Evolutionary conservation across 2,113 vertebrate species (phyloP), one percentile per base, ranked within the genome.

Genomic region (Percopsis transmontana): DNA sequence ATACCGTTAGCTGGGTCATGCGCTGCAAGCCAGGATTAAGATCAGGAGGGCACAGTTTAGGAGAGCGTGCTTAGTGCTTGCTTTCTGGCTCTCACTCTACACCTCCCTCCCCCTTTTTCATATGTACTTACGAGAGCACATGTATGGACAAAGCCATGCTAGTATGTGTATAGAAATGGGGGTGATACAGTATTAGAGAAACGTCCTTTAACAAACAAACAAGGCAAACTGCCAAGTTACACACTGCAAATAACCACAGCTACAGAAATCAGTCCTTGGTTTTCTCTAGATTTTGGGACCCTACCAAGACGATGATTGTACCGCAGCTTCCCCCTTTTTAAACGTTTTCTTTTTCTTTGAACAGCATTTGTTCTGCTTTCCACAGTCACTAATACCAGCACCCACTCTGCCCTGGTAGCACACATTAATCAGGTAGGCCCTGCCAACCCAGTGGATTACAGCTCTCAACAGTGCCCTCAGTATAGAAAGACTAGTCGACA

Each of bases 1-100:
- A 90, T 86, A 58, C 81, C 80, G 82, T 91, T 91, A 89, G 88
- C 85, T 76, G 83, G 84, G 87, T 91, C 89, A 91, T 89, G 88
- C 86, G 89, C 84, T 88, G 75, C 82, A 80, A 85, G 77, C 78
- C 75, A 59, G 88, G 85, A 90, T 91, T 90, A 87, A 86, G 81
- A 88, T 64, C 82, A 84, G 62, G 80, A 86, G 84, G 77, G 74
- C 82, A 81, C 62, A 83, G 75, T 45, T 90, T 83, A 82, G 65
- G 23, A 18, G 56, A 40, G 16, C 39, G 19, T 19, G 15, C 38
- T 20, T n/a, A n/a, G n/a, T n/a, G n/a, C 57, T 21, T 6, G 14
- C 27, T 4, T 63, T 76, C 68, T 21, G 66, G 18, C 62, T 24
- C 68, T 61, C n/a, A 66, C 48, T 58, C 42, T 53, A 33, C 52